phyloP scores from a whole-genome alignment of 1,140 invertebrate species.

The Drosophila bipectinata region DNA sequence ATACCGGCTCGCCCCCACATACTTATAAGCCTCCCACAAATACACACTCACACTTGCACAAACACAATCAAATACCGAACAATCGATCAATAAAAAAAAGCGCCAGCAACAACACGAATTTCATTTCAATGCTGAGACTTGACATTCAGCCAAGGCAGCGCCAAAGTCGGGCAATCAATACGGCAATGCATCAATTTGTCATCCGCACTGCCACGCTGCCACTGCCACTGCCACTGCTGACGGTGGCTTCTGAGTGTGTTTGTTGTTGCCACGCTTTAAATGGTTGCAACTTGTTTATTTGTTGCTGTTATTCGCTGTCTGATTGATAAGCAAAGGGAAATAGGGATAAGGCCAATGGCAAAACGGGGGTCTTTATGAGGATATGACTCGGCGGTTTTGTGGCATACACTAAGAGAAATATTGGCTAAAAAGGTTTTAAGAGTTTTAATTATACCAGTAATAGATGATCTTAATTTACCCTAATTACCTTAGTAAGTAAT shows the following conservation, averaged over 20 bases:
- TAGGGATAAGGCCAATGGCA: slow-evolving; percentile 33
- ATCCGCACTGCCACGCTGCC: slow-evolving; percentile 20
- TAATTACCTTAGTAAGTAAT: too few relatives aligned
- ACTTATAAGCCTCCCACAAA: slow-evolving; percentile 4
- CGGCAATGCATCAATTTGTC: slow-evolving; percentile 75
- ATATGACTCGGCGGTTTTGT: slow-evolving; percentile 25
- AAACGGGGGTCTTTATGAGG: background rate
- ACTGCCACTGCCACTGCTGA: slow-evolving; percentile 13
- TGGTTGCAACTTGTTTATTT: slow-evolving; percentile 67
- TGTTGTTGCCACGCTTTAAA: slow-evolving; percentile 22
- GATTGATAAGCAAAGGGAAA: slow-evolving; percentile 55
- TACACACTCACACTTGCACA: background rate
- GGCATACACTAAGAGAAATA: background rate
- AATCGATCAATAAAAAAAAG: slow-evolving; percentile 69
- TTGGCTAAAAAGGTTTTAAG: background rate
- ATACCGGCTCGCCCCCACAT: slow-evolving; percentile 39
- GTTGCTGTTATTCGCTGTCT: slow-evolving; percentile 64
- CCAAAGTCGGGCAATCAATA: slow-evolving; percentile 66
- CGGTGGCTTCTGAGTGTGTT: slow-evolving; percentile 3
- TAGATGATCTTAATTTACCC: too few relatives aligned
- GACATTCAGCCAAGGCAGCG: slow-evolving; percentile 72
- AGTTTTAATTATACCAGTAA: too few relatives aligned
- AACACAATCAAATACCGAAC: slow-evolving; percentile 25
- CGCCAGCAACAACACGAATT: slow-evolving; percentile 44
- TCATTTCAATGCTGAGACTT: slow-evolving; percentile 70